These are phyloP conservation scores for Sitobion miscanthi DNA, from an alignment of 1,140 invertebrate genomes.

Conservation along the genomic window DNA sequence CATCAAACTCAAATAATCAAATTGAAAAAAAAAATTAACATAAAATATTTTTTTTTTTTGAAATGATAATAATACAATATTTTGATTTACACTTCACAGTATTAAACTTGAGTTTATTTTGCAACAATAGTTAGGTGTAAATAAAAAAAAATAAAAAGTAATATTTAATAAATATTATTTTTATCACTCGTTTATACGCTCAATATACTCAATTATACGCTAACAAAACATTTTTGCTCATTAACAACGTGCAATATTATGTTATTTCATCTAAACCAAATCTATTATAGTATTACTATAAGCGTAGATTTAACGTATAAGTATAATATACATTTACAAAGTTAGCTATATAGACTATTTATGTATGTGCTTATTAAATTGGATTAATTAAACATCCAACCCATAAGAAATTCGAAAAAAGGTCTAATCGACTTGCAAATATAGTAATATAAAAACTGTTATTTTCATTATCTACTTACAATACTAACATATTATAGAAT, in stretches of 20 bases:
- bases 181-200: background rate
- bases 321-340: background rate
- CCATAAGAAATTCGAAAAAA: background rate
- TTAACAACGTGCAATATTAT: conserved; percentile 47
- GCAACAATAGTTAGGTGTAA: background rate
- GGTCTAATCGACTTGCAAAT: background rate
- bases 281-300: background rate
- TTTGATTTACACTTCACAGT: background rate
- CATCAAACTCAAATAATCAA: background rate
- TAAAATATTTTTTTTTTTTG: background rate
- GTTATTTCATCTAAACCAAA: background rate
- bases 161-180: background rate
- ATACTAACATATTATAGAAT: background rate
- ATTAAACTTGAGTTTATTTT: background rate
- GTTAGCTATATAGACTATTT: background rate
- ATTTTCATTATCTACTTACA: background rate
- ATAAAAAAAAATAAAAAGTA: background rate
- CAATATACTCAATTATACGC: background rate
- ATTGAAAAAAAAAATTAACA: background rate
- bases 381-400: background rate
- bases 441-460: conserved; percentile 9
- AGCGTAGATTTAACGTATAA: background rate
- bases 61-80: background rate
- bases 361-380: background rate
- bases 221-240: conserved; percentile 43